Percentiles rank a stretch among this genome's conserved stretches.
phyloP scores from a whole-genome alignment of 2,113 vertebrate species.

The Phylloscopus trochilus region DNA sequence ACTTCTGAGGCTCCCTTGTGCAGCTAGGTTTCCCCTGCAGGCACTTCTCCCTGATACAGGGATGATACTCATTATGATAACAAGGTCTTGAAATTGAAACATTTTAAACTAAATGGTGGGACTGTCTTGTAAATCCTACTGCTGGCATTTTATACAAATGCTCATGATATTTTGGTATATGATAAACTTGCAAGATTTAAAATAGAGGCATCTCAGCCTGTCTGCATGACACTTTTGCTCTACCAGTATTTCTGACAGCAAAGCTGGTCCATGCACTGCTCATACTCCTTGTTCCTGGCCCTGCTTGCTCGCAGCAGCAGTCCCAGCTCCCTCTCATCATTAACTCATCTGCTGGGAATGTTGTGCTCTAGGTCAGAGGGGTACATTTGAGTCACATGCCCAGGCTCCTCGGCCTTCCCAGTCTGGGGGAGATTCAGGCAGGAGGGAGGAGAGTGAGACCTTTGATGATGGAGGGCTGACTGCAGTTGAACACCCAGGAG shows the following conservation, averaged over 20 bases:
- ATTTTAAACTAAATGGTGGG: not conserved
- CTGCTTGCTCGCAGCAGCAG: not conserved
- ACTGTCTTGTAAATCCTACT: not conserved
- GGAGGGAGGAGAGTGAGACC: not conserved
- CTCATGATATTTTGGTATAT: not conserved
- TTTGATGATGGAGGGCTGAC: not conserved
- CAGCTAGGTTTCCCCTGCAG: not conserved
- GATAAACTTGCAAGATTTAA: not conserved
- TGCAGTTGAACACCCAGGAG: not conserved
- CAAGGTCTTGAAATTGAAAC: not conserved
- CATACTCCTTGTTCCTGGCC: not conserved
- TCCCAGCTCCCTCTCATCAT: not conserved
- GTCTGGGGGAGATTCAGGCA: fast-evolving
- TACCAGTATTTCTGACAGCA: not conserved
- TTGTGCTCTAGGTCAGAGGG: fast-evolving
- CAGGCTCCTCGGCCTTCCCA: not conserved
- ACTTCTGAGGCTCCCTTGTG: not conserved
- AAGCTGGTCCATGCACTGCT: not conserved
- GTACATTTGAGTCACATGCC: not conserved
- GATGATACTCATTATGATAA: not conserved
- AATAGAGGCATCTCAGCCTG: not conserved
- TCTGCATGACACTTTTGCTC: not conserved
- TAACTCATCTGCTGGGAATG: not conserved
- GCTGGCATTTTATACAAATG: not conserved
- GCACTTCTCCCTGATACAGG: not conserved